A percentile compares a stretch with the other conserved stretches of the same genome.
phyloP scores from a whole-genome alignment of 2,888 invertebrate species.

The Junonia oenone region DNA sequence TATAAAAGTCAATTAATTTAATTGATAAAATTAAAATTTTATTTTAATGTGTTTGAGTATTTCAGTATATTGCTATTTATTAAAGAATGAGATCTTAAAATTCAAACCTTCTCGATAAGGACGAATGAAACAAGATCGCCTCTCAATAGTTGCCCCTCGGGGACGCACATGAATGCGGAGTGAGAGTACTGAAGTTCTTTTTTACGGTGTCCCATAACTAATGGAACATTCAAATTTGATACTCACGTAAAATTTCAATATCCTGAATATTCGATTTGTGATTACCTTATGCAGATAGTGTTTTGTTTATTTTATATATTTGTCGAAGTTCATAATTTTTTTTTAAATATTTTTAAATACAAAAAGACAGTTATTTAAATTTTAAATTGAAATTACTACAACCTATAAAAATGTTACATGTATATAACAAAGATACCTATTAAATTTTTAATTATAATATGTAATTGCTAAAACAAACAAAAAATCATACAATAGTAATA shows the following conservation, averaged over 20 bases:
- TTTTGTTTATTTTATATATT: neutral
- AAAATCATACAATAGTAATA: no score
- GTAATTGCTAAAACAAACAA: no score
- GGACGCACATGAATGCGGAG: neutral
- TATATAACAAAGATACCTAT: no score
- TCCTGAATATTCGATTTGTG: no score
- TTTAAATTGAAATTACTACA: no score
- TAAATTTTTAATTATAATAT: no score
- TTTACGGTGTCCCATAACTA: neutral
- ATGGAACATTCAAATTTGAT: neutral
- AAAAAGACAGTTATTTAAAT: no score
- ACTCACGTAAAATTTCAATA: no score
- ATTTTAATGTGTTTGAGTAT: neutral
- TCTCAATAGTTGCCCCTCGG: neutral
- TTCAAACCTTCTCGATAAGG: neutral
- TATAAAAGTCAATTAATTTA: neutral
- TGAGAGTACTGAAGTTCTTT: neutral
- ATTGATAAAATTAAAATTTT: neutral
- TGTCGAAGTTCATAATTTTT: neutral
- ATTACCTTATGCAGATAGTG: no score
- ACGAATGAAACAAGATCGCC: conserved; percentile 1
- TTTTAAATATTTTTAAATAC: no score
- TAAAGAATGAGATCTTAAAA: neutral
- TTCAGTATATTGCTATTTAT: neutral
- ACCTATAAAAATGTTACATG: no score